Conservation (phyloP, 2,888 invertebrate species). For the Ornithoptera priamus region DNA sequence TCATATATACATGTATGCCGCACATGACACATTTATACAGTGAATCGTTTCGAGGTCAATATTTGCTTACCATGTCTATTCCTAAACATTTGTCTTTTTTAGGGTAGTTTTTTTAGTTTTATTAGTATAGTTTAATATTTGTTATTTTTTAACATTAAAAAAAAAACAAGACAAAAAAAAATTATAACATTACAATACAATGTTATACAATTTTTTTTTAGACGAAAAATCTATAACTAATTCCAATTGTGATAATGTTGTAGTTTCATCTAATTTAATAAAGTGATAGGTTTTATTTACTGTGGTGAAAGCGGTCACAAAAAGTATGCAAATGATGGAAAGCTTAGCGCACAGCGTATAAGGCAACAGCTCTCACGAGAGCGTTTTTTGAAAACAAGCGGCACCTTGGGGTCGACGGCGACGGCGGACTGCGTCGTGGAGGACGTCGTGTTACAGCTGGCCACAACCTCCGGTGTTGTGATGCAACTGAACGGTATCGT, state of each 20-base stretch:
- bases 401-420: slow-evolving; percentile 69
- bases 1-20: too few relatives aligned
- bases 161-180: too few relatives aligned
- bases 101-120: too few relatives aligned
- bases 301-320: background rate
- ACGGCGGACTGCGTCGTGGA: slow-evolving; percentile 56
- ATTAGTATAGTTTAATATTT: too few relatives aligned
- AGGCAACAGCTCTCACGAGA: background rate
- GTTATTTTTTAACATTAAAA: too few relatives aligned
- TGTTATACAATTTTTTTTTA: too few relatives aligned
- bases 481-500: slow-evolving; percentile 77
- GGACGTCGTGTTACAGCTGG: slow-evolving; percentile 69
- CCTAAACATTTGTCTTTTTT: too few relatives aligned
- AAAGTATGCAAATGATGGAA: slow-evolving; percentile 28
- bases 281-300: background rate
- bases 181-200: too few relatives aligned
- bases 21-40: too few relatives aligned
- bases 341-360: slow-evolving; percentile 13
- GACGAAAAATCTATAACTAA: background rate
- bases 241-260: background rate
- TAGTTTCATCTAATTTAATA: background rate
- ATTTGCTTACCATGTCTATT: too few relatives aligned
- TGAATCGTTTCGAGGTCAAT: too few relatives aligned
- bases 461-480: slow-evolving; percentile 74
- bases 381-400: background rate